Evolutionary conservation across 2,888 invertebrate genomes (phyloP).

Genomic region (Bruchidius siliquastri): DNA sequence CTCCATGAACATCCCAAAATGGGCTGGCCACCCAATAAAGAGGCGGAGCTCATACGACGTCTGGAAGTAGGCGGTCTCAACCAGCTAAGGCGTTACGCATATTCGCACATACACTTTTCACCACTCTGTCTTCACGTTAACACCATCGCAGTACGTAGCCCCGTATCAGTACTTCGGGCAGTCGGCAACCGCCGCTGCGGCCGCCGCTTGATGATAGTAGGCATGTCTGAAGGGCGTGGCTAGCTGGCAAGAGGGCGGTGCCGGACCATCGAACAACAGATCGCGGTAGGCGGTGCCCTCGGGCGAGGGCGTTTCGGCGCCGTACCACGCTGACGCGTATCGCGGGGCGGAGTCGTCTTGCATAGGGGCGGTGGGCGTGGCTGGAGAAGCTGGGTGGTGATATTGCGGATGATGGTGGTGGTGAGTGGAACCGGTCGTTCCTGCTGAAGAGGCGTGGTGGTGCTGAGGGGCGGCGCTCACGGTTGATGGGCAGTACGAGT

Average conservation of each 20-base stretch:
- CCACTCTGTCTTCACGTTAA: conserved; percentile 48
- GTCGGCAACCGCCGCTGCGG: conserved; percentile 30
- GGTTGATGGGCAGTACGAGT: conserved; percentile 52
- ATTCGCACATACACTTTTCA: conserved; percentile 25
- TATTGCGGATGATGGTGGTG: conserved; percentile 41
- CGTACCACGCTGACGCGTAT: conserved; percentile 56
- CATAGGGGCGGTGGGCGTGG: conserved; percentile 38
- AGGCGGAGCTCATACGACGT: no score
- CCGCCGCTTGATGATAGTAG: not conserved
- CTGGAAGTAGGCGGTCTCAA: no score
- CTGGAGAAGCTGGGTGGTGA: conserved; percentile 38
- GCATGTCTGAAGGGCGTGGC: conserved; percentile 19
- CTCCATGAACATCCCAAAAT: no score
- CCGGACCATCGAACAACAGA: conserved; percentile 40
- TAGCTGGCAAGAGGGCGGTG: conserved; percentile 47
- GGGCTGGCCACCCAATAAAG: no score
- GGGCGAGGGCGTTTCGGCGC: conserved; percentile 49
- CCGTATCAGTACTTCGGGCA: conserved; percentile 55
- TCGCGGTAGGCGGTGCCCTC: conserved; percentile 43
- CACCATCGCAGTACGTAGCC: not conserved
- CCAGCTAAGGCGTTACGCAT: not conserved
- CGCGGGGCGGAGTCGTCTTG: conserved; percentile 41
- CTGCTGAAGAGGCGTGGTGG: conserved; percentile 34
- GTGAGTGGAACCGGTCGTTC: not conserved
- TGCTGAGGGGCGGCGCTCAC: conserved; percentile 41